phyloP scores from a whole-genome alignment of 2,797 vertebrate genomes.

The Enteromius thamalakanensis region DNA sequence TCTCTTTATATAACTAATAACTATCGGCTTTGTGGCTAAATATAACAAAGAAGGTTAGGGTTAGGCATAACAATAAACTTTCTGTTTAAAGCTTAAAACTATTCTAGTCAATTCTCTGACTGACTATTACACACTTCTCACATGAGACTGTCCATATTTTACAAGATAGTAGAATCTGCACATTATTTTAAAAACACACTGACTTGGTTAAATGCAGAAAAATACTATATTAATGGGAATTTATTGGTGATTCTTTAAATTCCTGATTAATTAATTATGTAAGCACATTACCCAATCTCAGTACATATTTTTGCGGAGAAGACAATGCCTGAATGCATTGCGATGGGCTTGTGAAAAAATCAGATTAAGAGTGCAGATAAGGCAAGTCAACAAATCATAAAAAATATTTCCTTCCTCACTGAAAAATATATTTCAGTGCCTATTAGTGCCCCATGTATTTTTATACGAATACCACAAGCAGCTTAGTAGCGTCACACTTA shows the following conservation, averaged over 20 bases:
- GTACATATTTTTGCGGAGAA: background rate
- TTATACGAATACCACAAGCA: background rate
- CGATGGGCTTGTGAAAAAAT: background rate
- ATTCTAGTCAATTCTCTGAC: slow-evolving; percentile 4
- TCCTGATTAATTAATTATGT: background rate
- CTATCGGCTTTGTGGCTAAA: slow-evolving; percentile 6
- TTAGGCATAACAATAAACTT: background rate
- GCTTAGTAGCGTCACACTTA: background rate
- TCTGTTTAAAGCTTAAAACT: slow-evolving; percentile 7
- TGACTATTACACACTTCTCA: background rate
- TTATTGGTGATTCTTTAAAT: background rate
- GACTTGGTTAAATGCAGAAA: background rate
- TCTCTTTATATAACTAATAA: slow-evolving; percentile 5
- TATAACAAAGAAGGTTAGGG: slow-evolving; percentile 1
- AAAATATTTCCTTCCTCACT: background rate
- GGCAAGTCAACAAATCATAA: background rate
- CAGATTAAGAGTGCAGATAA: background rate
- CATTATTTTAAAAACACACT: background rate
- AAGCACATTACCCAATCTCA: background rate
- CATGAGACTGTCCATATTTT: background rate
- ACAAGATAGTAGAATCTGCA: background rate
- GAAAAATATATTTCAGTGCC: background rate
- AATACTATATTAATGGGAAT: background rate
- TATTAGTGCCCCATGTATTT: background rate
- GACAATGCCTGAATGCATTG: background rate